phyloP scores from a whole-genome alignment of 2,797 vertebrate genomes.

The Eurystomus glaucurus region DNA sequence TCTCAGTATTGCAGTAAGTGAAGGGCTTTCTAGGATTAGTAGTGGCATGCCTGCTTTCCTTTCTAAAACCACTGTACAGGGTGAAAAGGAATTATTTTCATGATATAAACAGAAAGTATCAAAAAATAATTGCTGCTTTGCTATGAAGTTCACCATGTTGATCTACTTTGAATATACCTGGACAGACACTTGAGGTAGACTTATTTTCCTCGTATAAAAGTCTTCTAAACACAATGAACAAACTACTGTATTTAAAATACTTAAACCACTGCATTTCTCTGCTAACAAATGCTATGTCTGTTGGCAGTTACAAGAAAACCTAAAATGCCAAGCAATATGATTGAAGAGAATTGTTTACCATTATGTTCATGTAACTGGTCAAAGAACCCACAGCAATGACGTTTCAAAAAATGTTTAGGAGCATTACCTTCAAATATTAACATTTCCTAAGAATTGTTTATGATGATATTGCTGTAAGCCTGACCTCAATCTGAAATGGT shows the following conservation, averaged over 20 bases:
- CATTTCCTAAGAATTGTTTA: background rate
- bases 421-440: background rate
- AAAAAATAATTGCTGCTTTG: background rate
- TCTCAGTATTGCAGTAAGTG: background rate
- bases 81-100: background rate
- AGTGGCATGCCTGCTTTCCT: background rate
- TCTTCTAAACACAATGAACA: background rate
- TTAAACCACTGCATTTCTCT: background rate
- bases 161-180: background rate
- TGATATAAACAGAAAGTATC: background rate
- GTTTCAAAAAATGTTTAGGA: background rate
- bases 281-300: background rate
- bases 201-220: background rate
- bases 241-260: background rate
- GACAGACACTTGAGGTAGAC: background rate
- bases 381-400: background rate
- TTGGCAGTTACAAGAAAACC: background rate
- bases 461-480: background rate
- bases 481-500: background rate
- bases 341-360: background rate
- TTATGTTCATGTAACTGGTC: background rate
- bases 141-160: background rate
- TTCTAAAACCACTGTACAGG: background rate
- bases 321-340: background rate
- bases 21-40: background rate